A percentile compares a stretch with the other conserved stretches of the same genome.
Evolutionary conservation across 64 coral and sea anemone species (phyloP).

Genomic region (Astreopora myriophthalma): DNA sequence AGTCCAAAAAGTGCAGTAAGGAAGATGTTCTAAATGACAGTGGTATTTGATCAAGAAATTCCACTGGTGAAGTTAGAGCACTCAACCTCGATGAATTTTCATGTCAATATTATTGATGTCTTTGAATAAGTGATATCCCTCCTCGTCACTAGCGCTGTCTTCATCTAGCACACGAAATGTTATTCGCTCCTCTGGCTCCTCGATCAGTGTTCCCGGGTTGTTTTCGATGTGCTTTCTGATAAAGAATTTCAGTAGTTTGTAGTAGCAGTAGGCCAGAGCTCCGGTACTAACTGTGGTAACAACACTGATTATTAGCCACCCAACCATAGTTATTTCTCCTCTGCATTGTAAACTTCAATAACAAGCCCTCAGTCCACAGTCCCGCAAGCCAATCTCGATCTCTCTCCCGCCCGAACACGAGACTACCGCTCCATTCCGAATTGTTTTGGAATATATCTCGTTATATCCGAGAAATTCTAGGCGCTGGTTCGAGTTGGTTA

Average conservation of each 20-base stretch:
- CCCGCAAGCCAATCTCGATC: too few relatives aligned
- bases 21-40: too few relatives aligned
- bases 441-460: too few relatives aligned
- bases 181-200: background rate
- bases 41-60: background rate
- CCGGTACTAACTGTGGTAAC: background rate
- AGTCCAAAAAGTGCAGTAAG: too few relatives aligned
- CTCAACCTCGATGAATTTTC: slow-evolving; percentile 12
- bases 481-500: background rate
- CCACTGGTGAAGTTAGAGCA: too few relatives aligned
- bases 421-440: background rate
- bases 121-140: background rate
- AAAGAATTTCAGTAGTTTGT: slow-evolving; percentile 11
- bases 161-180: background rate
- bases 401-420: too few relatives aligned
- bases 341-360: background rate
- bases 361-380: background rate
- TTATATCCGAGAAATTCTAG: too few relatives aligned
- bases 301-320: background rate
- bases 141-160: background rate
- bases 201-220: background rate
- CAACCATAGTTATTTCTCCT: background rate
- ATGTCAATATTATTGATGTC: slow-evolving; percentile 8
- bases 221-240: slow-evolving; percentile 22
- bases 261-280: slow-evolving; percentile 4